These are phyloP conservation scores for Pseudomyrmex cubaensis DNA, from an alignment of 1,140 invertebrate species.

Conservation along the genomic window DNA sequence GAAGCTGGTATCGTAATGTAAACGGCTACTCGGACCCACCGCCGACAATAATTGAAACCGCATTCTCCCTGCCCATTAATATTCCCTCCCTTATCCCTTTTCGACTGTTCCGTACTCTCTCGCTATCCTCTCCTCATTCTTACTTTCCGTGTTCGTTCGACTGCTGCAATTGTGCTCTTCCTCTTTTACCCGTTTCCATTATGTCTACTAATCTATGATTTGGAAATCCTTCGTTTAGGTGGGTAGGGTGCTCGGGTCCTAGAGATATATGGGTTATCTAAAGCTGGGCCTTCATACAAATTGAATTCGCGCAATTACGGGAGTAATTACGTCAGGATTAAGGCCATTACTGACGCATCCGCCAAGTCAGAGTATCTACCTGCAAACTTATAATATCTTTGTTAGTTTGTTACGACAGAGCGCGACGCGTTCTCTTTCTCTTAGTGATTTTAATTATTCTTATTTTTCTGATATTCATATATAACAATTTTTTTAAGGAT, in stretches of 20 bases:
- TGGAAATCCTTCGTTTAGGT: slow-evolving; percentile 70
- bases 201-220: slow-evolving; percentile 75
- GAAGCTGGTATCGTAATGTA: slow-evolving; percentile 71
- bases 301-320: slow-evolving; percentile 83
- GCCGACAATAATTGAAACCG: slow-evolving; percentile 81
- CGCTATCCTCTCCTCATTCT: slow-evolving; percentile 1
- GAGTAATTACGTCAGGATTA: slow-evolving; percentile 82
- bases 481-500: no score
- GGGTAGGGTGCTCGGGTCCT: slow-evolving; percentile 43
- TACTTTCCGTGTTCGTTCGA: slow-evolving; percentile 6
- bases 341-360: slow-evolving; percentile 78
- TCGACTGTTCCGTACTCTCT: slow-evolving; percentile 29
- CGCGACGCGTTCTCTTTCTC: not conserved
- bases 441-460: no score
- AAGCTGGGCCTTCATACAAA: slow-evolving; percentile 79
- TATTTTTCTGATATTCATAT: no score
- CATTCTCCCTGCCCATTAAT: slow-evolving; percentile 79
- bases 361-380: slow-evolving; percentile 19
- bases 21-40: slow-evolving; percentile 75
- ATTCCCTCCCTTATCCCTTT: slow-evolving; percentile 52
- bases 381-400: slow-evolving; percentile 59
- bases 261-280: slow-evolving; percentile 79
- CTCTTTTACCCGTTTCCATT: slow-evolving; percentile 75
- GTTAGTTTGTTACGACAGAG: slow-evolving; percentile 19
- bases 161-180: slow-evolving; percentile 32